Evolutionary conservation across 2,888 invertebrate genomes (phyloP).

Genomic region (Troides oblongomaculatus): DNA sequence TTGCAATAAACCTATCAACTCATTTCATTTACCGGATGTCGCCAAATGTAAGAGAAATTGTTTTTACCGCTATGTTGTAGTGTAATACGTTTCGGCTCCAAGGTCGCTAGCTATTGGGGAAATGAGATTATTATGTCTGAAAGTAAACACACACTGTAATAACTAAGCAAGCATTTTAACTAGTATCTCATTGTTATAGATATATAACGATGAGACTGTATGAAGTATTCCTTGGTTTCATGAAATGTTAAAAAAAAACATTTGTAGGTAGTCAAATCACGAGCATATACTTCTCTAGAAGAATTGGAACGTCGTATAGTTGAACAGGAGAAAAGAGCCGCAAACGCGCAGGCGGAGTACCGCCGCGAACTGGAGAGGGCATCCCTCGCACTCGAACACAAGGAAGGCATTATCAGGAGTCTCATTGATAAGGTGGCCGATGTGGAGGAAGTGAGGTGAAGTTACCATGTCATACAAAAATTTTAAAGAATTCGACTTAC

Average conservation of each 20-base stretch:
- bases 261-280: conserved; percentile 67
- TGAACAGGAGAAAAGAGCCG: conserved; percentile 66
- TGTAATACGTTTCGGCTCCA: too few relatives aligned
- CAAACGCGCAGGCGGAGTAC: conserved; percentile 59
- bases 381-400: conserved; percentile 58
- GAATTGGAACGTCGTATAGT: conserved; percentile 71
- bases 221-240: not conserved
- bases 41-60: too few relatives aligned
- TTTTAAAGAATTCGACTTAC: too few relatives aligned
- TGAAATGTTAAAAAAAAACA: not conserved
- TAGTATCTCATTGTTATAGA: not conserved
- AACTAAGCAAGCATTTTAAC: not conserved
- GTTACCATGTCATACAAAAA: not conserved
- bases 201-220: not conserved
- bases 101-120: too few relatives aligned
- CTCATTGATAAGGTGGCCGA: conserved; percentile 74
- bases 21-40: too few relatives aligned
- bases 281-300: conserved; percentile 70
- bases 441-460: conserved; percentile 67
- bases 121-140: too few relatives aligned
- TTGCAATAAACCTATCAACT: too few relatives aligned
- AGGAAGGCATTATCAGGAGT: conserved; percentile 67
- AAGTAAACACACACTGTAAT: too few relatives aligned
- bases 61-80: too few relatives aligned
- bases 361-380: conserved; percentile 63